Evolutionary conservation across 2,888 invertebrate species (phyloP).

Genomic region (Polydrusus tereticollis): DNA sequence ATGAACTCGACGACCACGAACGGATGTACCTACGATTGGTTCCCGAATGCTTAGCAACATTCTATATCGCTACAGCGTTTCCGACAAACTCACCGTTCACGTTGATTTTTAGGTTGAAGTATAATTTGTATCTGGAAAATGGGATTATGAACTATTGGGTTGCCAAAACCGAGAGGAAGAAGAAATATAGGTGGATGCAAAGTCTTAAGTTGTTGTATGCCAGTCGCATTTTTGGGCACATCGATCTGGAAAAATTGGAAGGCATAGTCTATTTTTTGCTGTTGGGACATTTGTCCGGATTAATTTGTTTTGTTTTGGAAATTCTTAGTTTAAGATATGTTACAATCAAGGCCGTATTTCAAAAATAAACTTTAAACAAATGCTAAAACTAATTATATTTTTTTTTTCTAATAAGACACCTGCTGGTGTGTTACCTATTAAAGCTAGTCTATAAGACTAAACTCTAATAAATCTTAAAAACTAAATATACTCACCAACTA

Average conservation of each 20-base stretch:
- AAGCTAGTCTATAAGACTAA: too few relatives aligned
- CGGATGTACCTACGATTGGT: slow-evolving; percentile 41
- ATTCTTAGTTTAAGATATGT: too few relatives aligned
- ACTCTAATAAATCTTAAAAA: too few relatives aligned
- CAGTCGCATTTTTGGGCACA: slow-evolving; percentile 12
- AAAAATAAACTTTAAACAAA: too few relatives aligned
- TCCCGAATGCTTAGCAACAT: slow-evolving; percentile 35
- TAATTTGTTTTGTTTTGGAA: slow-evolving; percentile 5
- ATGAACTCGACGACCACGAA: slow-evolving; percentile 46
- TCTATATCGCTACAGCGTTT: slow-evolving; percentile 45
- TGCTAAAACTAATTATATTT: too few relatives aligned
- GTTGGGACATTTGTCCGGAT: slow-evolving; percentile 37
- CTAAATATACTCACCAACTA: too few relatives aligned
- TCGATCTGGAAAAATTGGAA: slow-evolving; percentile 45
- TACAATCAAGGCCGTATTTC: too few relatives aligned
- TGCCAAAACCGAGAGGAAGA: slow-evolving; percentile 1
- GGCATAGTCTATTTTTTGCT: slow-evolving; percentile 52
- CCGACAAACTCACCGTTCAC: slow-evolving; percentile 50
- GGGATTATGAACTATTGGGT: slow-evolving; percentile 52
- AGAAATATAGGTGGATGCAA: slow-evolving; percentile 30
- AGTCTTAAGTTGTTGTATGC: slow-evolving; percentile 9
- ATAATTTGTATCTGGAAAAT: slow-evolving; percentile 43
- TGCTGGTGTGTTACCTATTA: too few relatives aligned
- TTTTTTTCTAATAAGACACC: too few relatives aligned
- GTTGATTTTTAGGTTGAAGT: slow-evolving; percentile 44